Evolutionary conservation across 2,113 vertebrate species (phyloP).

Genomic region (Lampris megalopsis): DNA sequence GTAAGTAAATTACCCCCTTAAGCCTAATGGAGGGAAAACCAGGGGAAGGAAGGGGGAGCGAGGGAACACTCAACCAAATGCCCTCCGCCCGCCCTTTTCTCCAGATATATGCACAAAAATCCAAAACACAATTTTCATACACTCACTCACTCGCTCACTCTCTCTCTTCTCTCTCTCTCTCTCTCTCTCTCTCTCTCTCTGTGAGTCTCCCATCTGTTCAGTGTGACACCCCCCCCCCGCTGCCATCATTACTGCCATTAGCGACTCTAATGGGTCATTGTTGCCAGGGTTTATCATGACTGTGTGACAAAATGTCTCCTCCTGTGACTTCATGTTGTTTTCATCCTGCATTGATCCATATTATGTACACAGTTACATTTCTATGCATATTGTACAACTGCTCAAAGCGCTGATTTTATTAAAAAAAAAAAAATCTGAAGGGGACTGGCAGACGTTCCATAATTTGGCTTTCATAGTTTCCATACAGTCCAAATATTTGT

Average conservation of each 20-base stretch:
- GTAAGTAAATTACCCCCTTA: slow-evolving; percentile 12
- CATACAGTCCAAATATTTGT: too few species aligned
- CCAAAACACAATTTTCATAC: slow-evolving; percentile 62
- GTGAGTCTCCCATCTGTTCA: slow-evolving; percentile 68
- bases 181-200: not conserved
- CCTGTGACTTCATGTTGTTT: slow-evolving; percentile 2
- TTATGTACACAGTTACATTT: not conserved
- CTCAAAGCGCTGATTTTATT: too few species aligned
- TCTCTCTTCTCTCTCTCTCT: slow-evolving; percentile 4
- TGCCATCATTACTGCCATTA: slow-evolving; percentile 70
- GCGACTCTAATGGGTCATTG: slow-evolving; percentile 62
- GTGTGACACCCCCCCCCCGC: slow-evolving; percentile 57
- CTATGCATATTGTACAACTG: not conserved
- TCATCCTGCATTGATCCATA: slow-evolving; percentile 22
- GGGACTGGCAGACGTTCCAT: too few species aligned
- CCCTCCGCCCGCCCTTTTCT: slow-evolving; percentile 65
- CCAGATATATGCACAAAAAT: slow-evolving; percentile 67
- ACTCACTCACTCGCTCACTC: slow-evolving; percentile 25
- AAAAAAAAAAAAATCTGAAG: too few species aligned
- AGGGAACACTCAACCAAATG: slow-evolving; percentile 61
- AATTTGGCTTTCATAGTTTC: too few species aligned
- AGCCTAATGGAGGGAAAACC: slow-evolving; percentile 70
- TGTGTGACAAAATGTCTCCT: slow-evolving; percentile 40
- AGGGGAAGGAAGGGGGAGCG: slow-evolving; percentile 30
- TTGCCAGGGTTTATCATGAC: slow-evolving; percentile 60